These are phyloP conservation scores for Latheticus oryzae DNA, from an alignment of 2,888 invertebrate species.

Conservation along the genomic window DNA sequence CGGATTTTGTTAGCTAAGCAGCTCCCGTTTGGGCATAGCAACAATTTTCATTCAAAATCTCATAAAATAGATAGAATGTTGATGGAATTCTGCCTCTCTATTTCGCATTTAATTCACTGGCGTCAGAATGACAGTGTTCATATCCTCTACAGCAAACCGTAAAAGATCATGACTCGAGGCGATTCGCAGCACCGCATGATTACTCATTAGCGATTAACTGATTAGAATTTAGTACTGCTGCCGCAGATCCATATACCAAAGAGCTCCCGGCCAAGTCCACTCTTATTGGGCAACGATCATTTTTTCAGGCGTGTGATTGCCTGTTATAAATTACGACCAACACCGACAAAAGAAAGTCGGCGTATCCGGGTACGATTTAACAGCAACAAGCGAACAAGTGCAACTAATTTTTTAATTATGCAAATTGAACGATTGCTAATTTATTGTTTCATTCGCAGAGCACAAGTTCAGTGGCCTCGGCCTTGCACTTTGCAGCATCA, in stretches of 20 bases:
- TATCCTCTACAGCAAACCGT: constrained; percentile 31
- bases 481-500: constrained; percentile 12
- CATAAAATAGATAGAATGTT: no score
- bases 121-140: constrained; percentile 22
- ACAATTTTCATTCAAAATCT: no score
- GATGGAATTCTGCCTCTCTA: constrained; percentile 14
- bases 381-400: constrained; percentile 28
- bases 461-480: constrained; percentile 10
- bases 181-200: constrained; percentile 46
- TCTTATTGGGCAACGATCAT: constrained; percentile 33
- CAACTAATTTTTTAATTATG: constrained; percentile 37
- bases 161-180: constrained; percentile 24
- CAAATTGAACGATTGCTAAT: constrained; percentile 29
- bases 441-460: no score
- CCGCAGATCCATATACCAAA: constrained; percentile 34
- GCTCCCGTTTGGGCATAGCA: no score
- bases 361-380: constrained; percentile 34
- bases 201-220: constrained; percentile 48
- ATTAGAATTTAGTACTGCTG: constrained; percentile 41
- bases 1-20: no score
- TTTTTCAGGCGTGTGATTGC: constrained; percentile 30
- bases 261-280: constrained; percentile 21
- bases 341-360: constrained; percentile 35
- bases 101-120: constrained; percentile 19
- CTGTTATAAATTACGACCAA: constrained; percentile 28